Evolutionary conservation across 2,888 invertebrate genomes (phyloP), one percentile per base, ranked within the genome.

Genomic region (Apotomis betuletana): DNA sequence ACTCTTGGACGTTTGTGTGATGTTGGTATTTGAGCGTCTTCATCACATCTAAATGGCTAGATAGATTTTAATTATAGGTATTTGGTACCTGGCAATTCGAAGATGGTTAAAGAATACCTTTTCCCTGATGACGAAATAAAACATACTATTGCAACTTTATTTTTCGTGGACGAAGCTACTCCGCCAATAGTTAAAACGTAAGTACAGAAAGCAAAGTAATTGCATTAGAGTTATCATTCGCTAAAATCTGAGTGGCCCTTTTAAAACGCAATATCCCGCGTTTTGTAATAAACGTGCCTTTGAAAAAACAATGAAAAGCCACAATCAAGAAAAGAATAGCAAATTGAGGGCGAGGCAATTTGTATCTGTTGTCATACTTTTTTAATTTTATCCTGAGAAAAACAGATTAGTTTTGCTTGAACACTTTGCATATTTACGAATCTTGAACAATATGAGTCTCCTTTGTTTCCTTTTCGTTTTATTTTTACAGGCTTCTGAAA

Each of bases 321-420:
- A 80, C 83, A 87, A 84, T 84, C 84, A 82, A 83, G 82, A 87
- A 84, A 84, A 84, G 80, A 82, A 70, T 55, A 70, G 84, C 83
- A 85, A 89, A 90, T 89, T 87, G 90, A 87, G 87, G 87, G 84
- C 82, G 81, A 84, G 86, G 85, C 87, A 90, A 90, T 91, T 88
- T 91, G 87, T 90, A 90, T 87, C 85, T 87, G 85, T 88, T 87
- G 88, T 90, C 90, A 90, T 89, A 88, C 87, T 91, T 88, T 90
- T 27, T 90, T 90, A 91, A 91, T 90, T 90, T 89, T 83, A 88
- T 86, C 83, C 81, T 80, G 82, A 84, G 85, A 83, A 83, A 86
- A 86, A 88, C 87, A 89, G 87, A 88, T 89, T 87, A 87, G 85
- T 86, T 86, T 84, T 83, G 83, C 85, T 84, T 77, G 83, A 87